Conservation (phyloP, 1,140 invertebrate species). For the Acyrthosiphon pisum region DNA sequence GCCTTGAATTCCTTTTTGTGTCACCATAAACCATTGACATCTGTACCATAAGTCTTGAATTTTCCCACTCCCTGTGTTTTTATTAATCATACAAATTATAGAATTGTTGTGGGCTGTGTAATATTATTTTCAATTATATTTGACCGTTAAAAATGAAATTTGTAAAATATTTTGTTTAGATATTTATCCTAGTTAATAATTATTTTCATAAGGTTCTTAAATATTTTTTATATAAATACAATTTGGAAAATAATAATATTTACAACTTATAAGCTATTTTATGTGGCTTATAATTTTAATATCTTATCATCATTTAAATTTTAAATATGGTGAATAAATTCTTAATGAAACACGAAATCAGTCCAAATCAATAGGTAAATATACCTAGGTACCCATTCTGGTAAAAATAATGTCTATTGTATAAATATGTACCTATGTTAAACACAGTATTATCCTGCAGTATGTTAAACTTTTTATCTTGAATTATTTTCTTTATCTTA, state of each 20-base stretch:
- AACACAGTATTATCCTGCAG: not conserved
- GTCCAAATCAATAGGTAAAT: not conserved
- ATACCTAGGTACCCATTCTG: no score
- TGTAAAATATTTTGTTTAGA: not conserved
- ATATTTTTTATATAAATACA: not conserved
- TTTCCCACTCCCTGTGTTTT: constrained; percentile 64
- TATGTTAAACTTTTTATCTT: not conserved
- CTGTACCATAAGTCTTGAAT: constrained; percentile 69
- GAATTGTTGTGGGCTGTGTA: no score
- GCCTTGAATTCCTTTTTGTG: constrained; percentile 68
- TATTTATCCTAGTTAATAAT: not conserved
- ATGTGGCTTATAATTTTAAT: not conserved
- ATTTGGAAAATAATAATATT: not conserved
- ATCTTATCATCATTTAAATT: not conserved
- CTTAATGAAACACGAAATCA: not conserved
- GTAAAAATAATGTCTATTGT: not conserved
- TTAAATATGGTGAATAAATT: not conserved
- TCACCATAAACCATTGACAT: constrained; percentile 69
- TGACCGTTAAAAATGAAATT: not conserved
- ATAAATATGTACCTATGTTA: not conserved
- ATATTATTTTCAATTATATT: not conserved
- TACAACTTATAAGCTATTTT: not conserved
- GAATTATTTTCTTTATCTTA: not conserved
- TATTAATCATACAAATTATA: not conserved
- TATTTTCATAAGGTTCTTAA: not conserved